phyloP scores from a whole-genome alignment of 2,113 vertebrate genomes.

The Poicephalus meyeri region DNA sequence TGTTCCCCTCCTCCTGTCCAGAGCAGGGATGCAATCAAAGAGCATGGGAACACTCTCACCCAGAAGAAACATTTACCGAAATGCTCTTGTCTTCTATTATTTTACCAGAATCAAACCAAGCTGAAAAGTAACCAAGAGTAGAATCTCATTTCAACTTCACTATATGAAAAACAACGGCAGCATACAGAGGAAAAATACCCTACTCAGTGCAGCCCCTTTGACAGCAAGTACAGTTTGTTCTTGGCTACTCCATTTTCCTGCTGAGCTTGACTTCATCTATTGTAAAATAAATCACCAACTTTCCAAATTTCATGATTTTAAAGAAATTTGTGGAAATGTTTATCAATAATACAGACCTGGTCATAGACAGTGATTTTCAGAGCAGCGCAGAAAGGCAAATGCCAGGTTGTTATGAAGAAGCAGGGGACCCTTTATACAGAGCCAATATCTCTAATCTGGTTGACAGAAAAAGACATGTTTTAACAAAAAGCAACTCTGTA shows the following conservation, averaged over 20 bases:
- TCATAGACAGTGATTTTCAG: not conserved
- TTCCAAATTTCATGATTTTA: not conserved
- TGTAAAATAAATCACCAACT: not conserved
- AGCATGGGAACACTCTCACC: not conserved
- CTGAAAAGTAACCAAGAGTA: not conserved
- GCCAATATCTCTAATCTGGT: not conserved
- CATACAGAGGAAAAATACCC: not conserved
- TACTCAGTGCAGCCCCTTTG: not conserved
- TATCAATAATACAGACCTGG: not conserved
- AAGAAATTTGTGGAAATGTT: not conserved
- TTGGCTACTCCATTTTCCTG: not conserved
- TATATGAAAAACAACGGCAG: not conserved
- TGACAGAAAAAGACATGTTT: not conserved
- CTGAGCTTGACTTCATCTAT: not conserved
- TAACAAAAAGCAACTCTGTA: conserved; percentile 50
- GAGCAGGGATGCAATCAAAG: not conserved
- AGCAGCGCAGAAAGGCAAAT: not conserved
- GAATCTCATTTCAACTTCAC: not conserved
- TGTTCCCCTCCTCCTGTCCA: not conserved
- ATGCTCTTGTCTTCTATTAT: not conserved
- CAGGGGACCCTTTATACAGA: not conserved
- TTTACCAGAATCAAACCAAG: not conserved
- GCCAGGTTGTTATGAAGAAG: not conserved
- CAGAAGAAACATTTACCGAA: not conserved
- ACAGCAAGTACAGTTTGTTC: not conserved